A percentile compares a stretch with the other conserved stretches of the same genome.
Evolutionary conservation across 2,797 vertebrate genomes (phyloP).

Genomic region (Platyrinchus mystaceus): DNA sequence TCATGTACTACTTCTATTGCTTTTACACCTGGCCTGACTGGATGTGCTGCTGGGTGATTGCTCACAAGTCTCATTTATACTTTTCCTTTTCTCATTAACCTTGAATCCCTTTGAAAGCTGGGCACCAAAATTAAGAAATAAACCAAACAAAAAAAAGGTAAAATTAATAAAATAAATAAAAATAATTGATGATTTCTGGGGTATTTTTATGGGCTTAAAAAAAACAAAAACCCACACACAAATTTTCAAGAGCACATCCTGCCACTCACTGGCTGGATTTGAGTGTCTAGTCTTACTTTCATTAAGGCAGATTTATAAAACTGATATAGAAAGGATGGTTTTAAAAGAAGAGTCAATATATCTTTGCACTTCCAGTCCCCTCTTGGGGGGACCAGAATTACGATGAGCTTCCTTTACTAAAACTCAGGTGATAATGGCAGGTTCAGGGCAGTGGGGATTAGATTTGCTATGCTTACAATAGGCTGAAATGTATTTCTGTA

Average conservation of each 20-base stretch:
- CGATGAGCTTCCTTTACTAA: neutral
- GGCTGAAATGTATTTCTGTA: neutral
- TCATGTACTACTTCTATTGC: neutral
- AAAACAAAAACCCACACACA: accelerated
- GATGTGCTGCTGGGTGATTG: neutral
- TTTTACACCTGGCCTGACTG: neutral
- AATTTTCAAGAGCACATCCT: neutral
- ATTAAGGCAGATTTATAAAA: neutral
- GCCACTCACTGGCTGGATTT: accelerated
- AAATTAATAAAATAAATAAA: neutral
- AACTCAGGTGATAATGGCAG: neutral
- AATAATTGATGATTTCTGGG: neutral
- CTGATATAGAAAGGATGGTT: neutral
- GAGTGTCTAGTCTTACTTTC: neutral
- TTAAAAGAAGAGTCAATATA: neutral
- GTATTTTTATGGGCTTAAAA: neutral
- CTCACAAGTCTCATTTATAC: neutral
- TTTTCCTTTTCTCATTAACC: neutral
- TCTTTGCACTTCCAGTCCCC: neutral
- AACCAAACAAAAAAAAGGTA: no score
- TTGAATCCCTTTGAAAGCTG: neutral
- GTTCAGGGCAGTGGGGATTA: neutral
- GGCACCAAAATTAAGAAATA: neutral
- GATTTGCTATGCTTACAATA: neutral
- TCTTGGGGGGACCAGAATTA: neutral